Base-by-base conservation (phyloP, 2,888 invertebrate genomes). In the Andrena fulva region DNA sequence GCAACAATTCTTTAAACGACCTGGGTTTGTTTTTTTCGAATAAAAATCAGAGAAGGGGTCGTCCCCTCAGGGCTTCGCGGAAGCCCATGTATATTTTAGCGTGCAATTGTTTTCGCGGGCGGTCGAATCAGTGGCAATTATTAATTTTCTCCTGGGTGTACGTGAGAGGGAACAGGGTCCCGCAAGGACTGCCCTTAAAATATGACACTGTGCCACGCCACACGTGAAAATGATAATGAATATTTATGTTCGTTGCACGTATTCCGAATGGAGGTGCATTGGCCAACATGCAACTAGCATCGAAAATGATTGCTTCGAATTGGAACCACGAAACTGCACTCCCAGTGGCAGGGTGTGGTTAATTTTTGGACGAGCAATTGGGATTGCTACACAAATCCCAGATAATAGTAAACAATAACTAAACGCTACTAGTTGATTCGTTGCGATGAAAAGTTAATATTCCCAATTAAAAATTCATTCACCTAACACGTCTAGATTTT, bases 81-180 rank as follows among this genome's bases (percentile, higher is more conserved):
- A 24, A 54, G n/a, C 12, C 16, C 24, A n/a, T 54, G 66, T 42
- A 24, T 66, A 20, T 50, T 80, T 80, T 72, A 68, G 48, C 67
- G 8, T 35, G 54, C 67, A 68, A 80, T 80, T 80, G 72, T 80
- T 80, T 80, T 62, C 80, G n/a, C 20, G 24, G 10, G 50, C 54
- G 62, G 33, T 48, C 80, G 50, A 72, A 80, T 80, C 80, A 63
- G n/a, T n/a, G 48, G 54, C 54, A 62, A 72, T 80, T 63, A 80
- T 80, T 80, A 80, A 80, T 80, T 80, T 52, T 33, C 67, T 48
- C 27, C 16, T 54, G 2, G 4, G 33, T 27, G 80, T 62, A 48
- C 27, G 29, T 2, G 67, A 31, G 69, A 27, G 54, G 20, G 16
- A 50, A 42, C 56, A 16, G 12, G 2, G 66, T 72, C 72, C 80